A percentile compares a stretch with the other conserved stretches of the same genome.
Conservation (phyloP, 2,888 invertebrate genomes). For the Rhopalosiphum nymphaeae region DNA sequence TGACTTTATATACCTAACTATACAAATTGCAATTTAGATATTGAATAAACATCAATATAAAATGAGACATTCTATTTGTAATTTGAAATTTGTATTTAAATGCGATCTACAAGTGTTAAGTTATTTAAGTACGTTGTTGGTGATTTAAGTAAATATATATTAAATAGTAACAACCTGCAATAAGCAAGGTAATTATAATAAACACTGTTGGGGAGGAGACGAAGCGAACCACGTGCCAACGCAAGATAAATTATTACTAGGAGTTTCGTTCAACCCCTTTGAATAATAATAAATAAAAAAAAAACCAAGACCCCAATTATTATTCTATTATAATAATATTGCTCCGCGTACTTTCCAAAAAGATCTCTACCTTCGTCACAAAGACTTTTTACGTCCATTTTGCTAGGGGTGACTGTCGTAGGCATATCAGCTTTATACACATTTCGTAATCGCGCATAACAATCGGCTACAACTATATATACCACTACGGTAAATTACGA, state of each 20-base stretch:
- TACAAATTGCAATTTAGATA: background rate
- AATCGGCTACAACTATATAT: background rate
- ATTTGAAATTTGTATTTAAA: background rate
- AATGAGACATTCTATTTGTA: background rate
- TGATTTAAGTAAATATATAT: background rate
- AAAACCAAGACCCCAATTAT: conserved; percentile 15
- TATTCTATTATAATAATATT: conserved; percentile 16
- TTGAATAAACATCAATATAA: background rate
- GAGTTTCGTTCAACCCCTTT: conserved; percentile 12
- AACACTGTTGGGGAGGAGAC: background rate
- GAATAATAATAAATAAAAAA: background rate
- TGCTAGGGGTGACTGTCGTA: conserved; percentile 1
- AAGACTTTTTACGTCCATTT: conserved; percentile 30
- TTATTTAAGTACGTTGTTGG: background rate
- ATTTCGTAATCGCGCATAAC: background rate
- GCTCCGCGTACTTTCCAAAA: background rate
- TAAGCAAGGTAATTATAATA: background rate
- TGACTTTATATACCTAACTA: background rate
- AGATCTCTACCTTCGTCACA: background rate
- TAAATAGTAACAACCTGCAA: background rate
- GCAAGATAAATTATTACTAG: background rate
- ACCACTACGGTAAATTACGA: background rate
- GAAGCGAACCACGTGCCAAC: background rate
- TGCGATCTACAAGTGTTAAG: background rate
- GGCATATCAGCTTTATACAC: background rate